Evolutionary conservation across 2,797 vertebrate genomes (phyloP), one percentile per base, ranked within the genome.

Genomic region (Loris lydekkerianus): DNA sequence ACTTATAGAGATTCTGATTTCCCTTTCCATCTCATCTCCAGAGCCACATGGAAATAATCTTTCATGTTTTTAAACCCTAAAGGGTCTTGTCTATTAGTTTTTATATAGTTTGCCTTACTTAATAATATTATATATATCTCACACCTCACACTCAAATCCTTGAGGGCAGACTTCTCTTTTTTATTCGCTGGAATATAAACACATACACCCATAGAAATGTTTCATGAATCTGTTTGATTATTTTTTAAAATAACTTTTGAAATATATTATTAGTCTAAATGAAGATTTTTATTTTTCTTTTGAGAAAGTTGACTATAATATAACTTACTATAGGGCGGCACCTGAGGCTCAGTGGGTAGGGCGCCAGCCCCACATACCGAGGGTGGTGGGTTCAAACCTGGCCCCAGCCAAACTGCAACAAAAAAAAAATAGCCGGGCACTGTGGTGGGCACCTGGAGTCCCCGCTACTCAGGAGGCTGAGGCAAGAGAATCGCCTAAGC

Each of bases 181-280:
- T 34, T 49, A 61, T 69, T 21, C n/a, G 13, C 14, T 91, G 49
- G 17, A 81, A 61, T 80, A 63, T 34, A 53, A 86, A 81, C 37
- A 76, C 0, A 61, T 29, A 53, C 49, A 15, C 14, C 49, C 49
- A 53, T 53, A 60, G 4, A 86, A 82, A 40, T 82, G 23, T 20
- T 63, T 17, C 20, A 67, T 60, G 56, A 73, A 75, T 87, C 17
- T 43, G 0, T 77, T 31, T 58, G 10, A 17, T 80, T 92, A 93
- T 56, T 69, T 95, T 87, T 84, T 0, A 90, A 84, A 84, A 29
- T n/a, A 81, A 89, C 56, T 69, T 11, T 92, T 80, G 53, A 73
- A 86, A 92, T 83, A 73, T 17, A 92, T 82, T 10, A 46, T 91
- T 86, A 75, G n/a, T 31, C 18, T 91, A 73, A 5, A 69, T 21